These are phyloP conservation scores for Hydrocynus forskahlii DNA, from an alignment of 2,797 vertebrate species.

Conservation along the genomic window DNA sequence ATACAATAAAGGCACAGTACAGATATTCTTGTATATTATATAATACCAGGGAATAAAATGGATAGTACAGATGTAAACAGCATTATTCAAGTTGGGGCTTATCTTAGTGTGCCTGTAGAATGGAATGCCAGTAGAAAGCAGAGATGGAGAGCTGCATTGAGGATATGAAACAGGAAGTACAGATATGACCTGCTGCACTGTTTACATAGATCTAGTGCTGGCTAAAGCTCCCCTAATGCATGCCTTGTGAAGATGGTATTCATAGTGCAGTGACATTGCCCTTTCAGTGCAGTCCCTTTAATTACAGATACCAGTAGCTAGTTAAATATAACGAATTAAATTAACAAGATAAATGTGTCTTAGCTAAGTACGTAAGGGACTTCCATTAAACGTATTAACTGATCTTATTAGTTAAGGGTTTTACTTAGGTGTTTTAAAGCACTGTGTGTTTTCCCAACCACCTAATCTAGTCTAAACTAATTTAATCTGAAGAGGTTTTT, in stretches of 20 bases:
- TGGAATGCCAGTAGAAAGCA: neutral
- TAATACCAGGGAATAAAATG: neutral
- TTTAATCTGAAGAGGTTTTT: no score
- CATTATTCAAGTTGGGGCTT: neutral
- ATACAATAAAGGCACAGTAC: neutral
- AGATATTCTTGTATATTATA: neutral
- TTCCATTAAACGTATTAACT: neutral
- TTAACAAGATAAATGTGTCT: neutral
- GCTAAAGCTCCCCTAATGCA: conserved; percentile 30
- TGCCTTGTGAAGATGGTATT: conserved; percentile 39
- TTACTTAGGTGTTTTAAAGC: neutral
- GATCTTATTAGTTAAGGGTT: neutral
- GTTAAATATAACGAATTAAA: neutral
- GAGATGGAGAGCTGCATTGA: neutral
- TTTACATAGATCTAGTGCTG: conserved; percentile 28
- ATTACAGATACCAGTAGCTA: neutral
- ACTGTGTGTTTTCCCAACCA: neutral
- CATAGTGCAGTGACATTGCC: conserved; percentile 32
- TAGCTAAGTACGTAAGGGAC: neutral
- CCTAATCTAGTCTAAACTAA: neutral
- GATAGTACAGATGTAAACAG: neutral
- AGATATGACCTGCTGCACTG: conserved; percentile 18
- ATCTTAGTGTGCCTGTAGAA: neutral
- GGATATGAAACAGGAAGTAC: neutral
- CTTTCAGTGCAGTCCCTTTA: conserved; percentile 34